These are phyloP conservation scores for Drosophila nigrodunni DNA, from an alignment of 1,140 invertebrate genomes.

Conservation along the genomic window DNA sequence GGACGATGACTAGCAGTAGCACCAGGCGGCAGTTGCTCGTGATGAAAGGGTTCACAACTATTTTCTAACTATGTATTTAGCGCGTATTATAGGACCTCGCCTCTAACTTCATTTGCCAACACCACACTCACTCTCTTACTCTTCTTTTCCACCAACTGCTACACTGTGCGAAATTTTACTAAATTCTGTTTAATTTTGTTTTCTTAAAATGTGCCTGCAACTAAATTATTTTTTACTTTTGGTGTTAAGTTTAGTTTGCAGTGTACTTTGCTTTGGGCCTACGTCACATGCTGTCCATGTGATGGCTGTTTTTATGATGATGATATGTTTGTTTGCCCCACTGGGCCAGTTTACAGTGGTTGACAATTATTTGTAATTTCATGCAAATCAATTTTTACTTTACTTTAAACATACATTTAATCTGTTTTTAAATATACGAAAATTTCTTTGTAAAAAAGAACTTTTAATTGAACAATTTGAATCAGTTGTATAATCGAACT, in stretches of 20 bases:
- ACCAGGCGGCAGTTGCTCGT: constrained; percentile 38
- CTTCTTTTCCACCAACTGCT: not conserved
- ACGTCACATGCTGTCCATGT: constrained; percentile 40
- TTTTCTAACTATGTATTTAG: constrained; percentile 82
- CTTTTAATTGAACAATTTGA: too few species aligned
- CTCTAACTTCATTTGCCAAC: not conserved
- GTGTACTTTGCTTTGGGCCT: constrained; percentile 33
- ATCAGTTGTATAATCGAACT: not conserved
- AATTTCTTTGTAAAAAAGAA: too few species aligned
- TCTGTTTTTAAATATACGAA: too few species aligned
- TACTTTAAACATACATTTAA: not conserved
- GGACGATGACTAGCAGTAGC: not conserved
- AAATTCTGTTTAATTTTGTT: too few species aligned
- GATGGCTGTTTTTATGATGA: constrained; percentile 73
- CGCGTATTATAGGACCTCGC: constrained; percentile 66
- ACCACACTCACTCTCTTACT: not conserved
- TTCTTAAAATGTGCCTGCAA: too few species aligned
- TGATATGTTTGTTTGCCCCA: constrained; percentile 43
- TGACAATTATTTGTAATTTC: too few species aligned
- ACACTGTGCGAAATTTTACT: constrained; percentile 24
- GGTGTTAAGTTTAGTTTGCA: constrained; percentile 12
- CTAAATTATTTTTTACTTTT: not conserved
- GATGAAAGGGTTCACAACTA: constrained; percentile 82
- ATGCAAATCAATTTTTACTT: not conserved
- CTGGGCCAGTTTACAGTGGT: constrained; percentile 45